Percentiles rank a stretch among this genome's conserved stretches.
Evolutionary conservation across 2,888 invertebrate genomes (phyloP).

Genomic region (Conops quadrifasciatus): DNA sequence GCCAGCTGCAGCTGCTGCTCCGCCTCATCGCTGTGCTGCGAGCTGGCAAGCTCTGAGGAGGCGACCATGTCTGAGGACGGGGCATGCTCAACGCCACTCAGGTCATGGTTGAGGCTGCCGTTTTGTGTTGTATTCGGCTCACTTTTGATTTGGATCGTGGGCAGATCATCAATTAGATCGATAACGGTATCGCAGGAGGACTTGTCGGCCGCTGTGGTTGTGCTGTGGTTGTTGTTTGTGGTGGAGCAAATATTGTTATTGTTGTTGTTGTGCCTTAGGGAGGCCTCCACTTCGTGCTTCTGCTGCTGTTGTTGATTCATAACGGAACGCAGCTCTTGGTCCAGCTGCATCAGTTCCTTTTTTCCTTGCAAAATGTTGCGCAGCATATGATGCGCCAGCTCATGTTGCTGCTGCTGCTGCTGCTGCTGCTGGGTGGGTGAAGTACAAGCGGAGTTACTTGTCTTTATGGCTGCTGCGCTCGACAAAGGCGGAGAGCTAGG

Average conservation of each 20-base stretch:
- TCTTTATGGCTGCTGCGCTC: conserved; percentile 39
- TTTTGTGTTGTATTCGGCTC: conserved; percentile 64
- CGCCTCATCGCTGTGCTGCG: conserved; percentile 39
- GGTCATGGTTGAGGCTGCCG: conserved; percentile 45
- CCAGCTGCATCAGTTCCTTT: conserved; percentile 82
- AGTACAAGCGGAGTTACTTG: conserved; percentile 49
- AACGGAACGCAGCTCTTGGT: conserved; percentile 72
- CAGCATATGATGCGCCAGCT: conserved; percentile 84
- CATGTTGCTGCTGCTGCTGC: conserved; percentile 58
- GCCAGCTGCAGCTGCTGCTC: conserved; percentile 40
- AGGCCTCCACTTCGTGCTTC: conserved; percentile 46
- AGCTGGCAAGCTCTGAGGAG: conserved; percentile 47
- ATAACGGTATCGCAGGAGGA: conserved; percentile 51
- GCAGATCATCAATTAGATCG: conserved; percentile 65
- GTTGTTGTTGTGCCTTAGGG: conserved; percentile 60
- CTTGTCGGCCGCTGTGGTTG: conserved; percentile 52
- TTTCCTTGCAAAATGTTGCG: conserved; percentile 90
- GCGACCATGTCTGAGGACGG: conserved; percentile 51
- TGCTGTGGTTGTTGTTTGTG: conserved; percentile 53
- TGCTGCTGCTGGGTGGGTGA: conserved; percentile 54
- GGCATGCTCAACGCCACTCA: conserved; percentile 44
- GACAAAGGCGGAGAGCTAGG: conserved; percentile 54
- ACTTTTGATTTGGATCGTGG: conserved; percentile 59
- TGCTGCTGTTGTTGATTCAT: conserved; percentile 63
- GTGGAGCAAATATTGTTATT: conserved; percentile 49